These are phyloP conservation scores for Phorcus lineatus DNA, from an alignment of 2,888 invertebrate species.

Conservation along the genomic window DNA sequence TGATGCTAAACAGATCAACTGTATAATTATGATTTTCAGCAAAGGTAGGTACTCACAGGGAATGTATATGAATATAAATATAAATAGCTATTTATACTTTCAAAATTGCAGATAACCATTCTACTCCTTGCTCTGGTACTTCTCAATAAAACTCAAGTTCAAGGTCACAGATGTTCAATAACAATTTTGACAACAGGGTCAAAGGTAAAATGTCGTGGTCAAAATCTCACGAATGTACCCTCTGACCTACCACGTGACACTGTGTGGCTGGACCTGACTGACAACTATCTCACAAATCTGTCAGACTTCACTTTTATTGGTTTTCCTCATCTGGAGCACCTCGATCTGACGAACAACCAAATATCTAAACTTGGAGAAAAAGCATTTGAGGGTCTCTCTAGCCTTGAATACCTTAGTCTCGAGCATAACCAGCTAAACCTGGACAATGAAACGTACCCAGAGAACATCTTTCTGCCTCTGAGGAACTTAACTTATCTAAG, in stretches of 20 bases:
- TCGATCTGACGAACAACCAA: background rate
- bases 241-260: background rate
- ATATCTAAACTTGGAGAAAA: background rate
- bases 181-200: too few species aligned
- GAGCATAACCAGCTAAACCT: background rate
- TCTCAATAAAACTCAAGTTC: too few species aligned
- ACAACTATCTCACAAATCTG: background rate
- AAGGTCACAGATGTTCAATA: too few species aligned
- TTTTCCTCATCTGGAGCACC: background rate
- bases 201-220: background rate
- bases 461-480: background rate
- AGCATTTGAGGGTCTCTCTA: background rate
- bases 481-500: background rate
- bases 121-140: too few species aligned
- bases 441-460: background rate
- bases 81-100: too few species aligned
- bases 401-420: background rate
- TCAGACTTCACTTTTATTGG: background rate
- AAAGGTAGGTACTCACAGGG: too few species aligned
- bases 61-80: too few species aligned
- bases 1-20: too few species aligned
- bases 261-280: background rate
- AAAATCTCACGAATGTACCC: background rate
- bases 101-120: too few species aligned
- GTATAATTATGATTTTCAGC: too few species aligned